phyloP scores from a whole-genome alignment of 1,140 invertebrate species.

The Argopecten irradians region DNA sequence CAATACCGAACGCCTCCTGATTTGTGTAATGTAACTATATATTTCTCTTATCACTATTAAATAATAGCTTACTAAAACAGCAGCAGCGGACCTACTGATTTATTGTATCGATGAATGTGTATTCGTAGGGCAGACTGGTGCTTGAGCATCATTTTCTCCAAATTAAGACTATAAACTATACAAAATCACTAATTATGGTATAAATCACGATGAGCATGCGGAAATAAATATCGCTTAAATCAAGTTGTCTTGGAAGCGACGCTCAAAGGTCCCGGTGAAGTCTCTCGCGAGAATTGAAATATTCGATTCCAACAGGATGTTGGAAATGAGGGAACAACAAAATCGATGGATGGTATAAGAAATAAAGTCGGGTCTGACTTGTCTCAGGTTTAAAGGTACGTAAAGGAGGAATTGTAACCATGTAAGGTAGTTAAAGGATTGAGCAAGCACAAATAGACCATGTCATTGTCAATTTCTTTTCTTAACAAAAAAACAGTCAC shows the following conservation, averaged over 20 bases:
- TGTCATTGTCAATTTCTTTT: too few relatives aligned
- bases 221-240: background rate
- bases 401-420: too few relatives aligned
- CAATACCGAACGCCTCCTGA: too few relatives aligned
- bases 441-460: too few relatives aligned
- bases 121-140: background rate
- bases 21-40: too few relatives aligned
- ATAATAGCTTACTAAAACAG: too few relatives aligned
- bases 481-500: too few relatives aligned
- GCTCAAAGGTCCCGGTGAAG: background rate
- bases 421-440: too few relatives aligned
- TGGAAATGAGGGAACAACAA: background rate
- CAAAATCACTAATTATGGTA: background rate
- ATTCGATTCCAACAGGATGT: background rate
- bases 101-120: background rate
- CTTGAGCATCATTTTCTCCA: background rate
- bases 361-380: background rate
- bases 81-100: background rate
- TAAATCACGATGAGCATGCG: background rate
- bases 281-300: background rate
- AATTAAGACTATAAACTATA: background rate
- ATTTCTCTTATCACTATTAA: too few relatives aligned
- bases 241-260: background rate
- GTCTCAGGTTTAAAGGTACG: background rate
- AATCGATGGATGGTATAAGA: background rate